Evolutionary conservation across 2,113 vertebrate species (phyloP).

Genomic region (Paratilapia polleni): DNA sequence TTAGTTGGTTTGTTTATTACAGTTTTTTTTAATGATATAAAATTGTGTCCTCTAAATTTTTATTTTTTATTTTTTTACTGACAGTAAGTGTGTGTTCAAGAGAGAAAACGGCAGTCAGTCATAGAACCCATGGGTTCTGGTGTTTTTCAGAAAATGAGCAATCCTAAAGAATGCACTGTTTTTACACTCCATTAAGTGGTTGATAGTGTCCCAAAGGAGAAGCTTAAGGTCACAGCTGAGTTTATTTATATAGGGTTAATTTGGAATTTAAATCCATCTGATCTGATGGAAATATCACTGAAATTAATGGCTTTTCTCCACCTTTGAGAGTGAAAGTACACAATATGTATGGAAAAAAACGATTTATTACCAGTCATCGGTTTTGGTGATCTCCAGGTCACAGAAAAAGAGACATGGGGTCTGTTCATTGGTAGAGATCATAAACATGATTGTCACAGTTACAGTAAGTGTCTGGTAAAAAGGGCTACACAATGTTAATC

Average conservation of each 20-base stretch:
- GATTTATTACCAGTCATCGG: neutral
- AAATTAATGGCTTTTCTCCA: neutral
- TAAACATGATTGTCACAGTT: neutral
- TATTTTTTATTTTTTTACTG: too few relatives aligned
- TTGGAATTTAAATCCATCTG: too few relatives aligned
- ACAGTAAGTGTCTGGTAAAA: neutral
- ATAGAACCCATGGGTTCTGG: neutral
- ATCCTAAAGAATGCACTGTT: neutral
- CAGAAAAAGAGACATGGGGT: neutral
- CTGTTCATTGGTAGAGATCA: neutral
- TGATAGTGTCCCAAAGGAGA: neutral
- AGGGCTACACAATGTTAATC: neutral
- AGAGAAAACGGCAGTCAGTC: neutral
- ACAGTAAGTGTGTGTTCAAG: too few relatives aligned
- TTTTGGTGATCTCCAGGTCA: neutral
- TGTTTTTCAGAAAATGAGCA: neutral
- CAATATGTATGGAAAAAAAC: neutral
- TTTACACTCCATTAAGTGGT: too few relatives aligned
- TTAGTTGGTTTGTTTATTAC: neutral
- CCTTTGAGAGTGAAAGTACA: neutral
- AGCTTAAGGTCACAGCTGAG: neutral
- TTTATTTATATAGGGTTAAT: too few relatives aligned
- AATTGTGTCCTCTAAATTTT: too few relatives aligned
- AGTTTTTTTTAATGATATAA: neutral
- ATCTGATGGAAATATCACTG: neutral